Conservation (phyloP, 1,140 invertebrate genomes). For the Gonioctena quinquepunctata region DNA sequence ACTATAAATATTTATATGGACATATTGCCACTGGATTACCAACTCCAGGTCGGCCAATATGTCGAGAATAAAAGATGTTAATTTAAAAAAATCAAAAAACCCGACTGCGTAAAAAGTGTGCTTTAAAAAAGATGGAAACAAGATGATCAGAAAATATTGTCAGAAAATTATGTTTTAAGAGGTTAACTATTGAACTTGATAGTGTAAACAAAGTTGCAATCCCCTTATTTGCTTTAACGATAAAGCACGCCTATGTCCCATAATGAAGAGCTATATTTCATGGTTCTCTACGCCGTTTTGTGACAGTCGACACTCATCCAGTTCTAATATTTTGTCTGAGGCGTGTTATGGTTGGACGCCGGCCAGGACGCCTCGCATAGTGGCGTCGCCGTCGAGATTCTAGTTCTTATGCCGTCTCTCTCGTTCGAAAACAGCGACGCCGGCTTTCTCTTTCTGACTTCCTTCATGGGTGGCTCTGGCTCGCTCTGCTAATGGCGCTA, state of each 20-base stretch:
- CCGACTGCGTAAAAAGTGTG: too few species aligned
- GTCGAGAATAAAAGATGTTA: too few species aligned
- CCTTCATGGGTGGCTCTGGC: background rate
- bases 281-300: conserved; percentile 13
- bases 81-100: too few species aligned
- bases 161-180: too few species aligned
- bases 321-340: conserved; percentile 38
- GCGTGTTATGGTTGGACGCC: conserved; percentile 34
- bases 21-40: too few species aligned
- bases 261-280: conserved; percentile 27
- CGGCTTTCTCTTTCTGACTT: background rate
- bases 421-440: background rate
- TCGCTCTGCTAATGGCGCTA: background rate
- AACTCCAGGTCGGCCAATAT: too few species aligned
- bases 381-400: conserved; percentile 23
- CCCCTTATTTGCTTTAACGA: too few species aligned
- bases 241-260: background rate
- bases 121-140: too few species aligned
- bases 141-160: too few species aligned
- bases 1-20: too few species aligned
- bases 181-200: too few species aligned
- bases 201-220: too few species aligned
- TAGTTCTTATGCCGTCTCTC: conserved; percentile 3
- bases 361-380: conserved; percentile 26
- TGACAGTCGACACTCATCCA: conserved; percentile 26